Base-by-base conservation (phyloP, 2,888 invertebrate genomes). In the Rhagophthalmus giganteus region DNA sequence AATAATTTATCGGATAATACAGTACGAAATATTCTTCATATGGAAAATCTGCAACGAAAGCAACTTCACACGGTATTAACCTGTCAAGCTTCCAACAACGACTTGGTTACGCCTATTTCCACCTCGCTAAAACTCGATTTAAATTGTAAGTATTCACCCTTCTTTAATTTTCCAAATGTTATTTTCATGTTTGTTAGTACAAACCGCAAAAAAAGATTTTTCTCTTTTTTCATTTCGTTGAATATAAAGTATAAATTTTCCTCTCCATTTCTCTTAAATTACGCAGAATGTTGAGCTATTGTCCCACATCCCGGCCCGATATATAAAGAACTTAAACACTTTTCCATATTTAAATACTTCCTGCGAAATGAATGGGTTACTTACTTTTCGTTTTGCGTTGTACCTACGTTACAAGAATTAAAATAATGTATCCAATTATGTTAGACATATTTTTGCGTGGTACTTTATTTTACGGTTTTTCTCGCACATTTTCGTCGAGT, bases 61-160 rank as follows among this genome's bases (percentile, higher is more conserved):
- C 84, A 87, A 71, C 78, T 86, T 50, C 76, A 79, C 42, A 81
- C 83, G 0, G 78, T 81, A 1, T 79, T 86, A 57, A 85, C 85
- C n/a, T 88, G 88, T 66, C 81, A 85, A 66, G 87, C 88, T 0
- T 78, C 82, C 35, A 88, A 88, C 74, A 87, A 86, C 59, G 80
- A 83, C 59, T 78, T 86, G 50, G 81, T 85, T 15, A 80, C 84
- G 3, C 86, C 88, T 10, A 78, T 86, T 45, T 79, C 82, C 40
- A 79, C 84, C 39, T 79, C 80, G 1, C 78, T 87, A 58, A 79
- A 81, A 2, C 76, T 88, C 60, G 85, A 88, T 69, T 77, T 88
- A 67, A 87, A 84, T 65, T 78, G 88, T 88, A 71, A 87, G 87
- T 79, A 15, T 7, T 2, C 11, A 33, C 10, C 5, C 34, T 27